Evolutionary conservation across 1,140 invertebrate species (phyloP).

Genomic region (Platyscapa corneri): DNA sequence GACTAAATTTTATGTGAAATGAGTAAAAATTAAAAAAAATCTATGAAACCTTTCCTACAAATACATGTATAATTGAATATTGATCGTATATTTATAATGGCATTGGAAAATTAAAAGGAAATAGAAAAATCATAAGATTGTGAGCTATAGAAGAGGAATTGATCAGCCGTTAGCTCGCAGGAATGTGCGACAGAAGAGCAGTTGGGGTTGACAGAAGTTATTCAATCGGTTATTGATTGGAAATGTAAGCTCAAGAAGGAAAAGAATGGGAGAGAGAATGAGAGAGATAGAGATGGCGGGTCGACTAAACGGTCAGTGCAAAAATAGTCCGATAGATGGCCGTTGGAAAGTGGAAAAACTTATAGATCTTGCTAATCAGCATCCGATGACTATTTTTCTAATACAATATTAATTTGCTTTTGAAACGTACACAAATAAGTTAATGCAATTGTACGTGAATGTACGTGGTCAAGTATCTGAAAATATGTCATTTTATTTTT

Average conservation of each 20-base stretch:
- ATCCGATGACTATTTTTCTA: background rate
- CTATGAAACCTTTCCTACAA: too few species aligned
- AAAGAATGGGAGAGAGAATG: conserved; percentile 41
- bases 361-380: conserved; percentile 24
- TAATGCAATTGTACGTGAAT: background rate
- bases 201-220: conserved; percentile 61
- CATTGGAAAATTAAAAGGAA: background rate
- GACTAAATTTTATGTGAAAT: too few species aligned
- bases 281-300: conserved; percentile 22
- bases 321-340: conserved; percentile 69
- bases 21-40: too few species aligned
- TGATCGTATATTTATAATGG: background rate
- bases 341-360: conserved; percentile 60
- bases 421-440: background rate
- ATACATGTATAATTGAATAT: too few species aligned
- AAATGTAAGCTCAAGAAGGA: conserved; percentile 66
- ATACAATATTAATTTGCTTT: conserved; percentile 25
- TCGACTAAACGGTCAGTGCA: conserved; percentile 57
- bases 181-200: conserved; percentile 61
- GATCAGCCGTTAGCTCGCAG: conserved; percentile 65
- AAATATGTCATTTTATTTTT: too few species aligned
- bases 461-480: too few species aligned
- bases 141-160: conserved; percentile 60
- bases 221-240: conserved; percentile 74
- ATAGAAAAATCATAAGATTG: background rate